Percentiles rank a stretch among this genome's conserved stretches.
These are phyloP conservation scores for Nothoprocta pentlandii DNA, from an alignment of 2,113 vertebrate species.

Conservation along the genomic window DNA sequence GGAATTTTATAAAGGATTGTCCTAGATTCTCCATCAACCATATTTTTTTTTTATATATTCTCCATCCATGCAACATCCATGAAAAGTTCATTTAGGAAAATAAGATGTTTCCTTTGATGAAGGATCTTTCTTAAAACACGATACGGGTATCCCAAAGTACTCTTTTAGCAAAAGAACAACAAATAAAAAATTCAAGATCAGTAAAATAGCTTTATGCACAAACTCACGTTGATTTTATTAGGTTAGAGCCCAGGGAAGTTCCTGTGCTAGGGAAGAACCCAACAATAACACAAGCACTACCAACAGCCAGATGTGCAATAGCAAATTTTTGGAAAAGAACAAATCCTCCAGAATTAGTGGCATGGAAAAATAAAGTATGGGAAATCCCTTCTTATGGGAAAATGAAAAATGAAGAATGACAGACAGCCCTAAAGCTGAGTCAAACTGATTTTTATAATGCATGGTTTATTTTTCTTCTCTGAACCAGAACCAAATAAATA, in stretches of 20 bases:
- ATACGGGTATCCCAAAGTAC: not conserved
- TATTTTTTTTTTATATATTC: not conserved
- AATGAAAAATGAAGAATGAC: not conserved
- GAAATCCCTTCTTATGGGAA: not conserved
- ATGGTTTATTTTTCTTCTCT: not conserved
- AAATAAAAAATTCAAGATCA: not conserved
- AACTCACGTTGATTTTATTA: not conserved
- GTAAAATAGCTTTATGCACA: not conserved
- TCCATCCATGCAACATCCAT: not conserved
- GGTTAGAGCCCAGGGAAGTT: slow-evolving; percentile 2
- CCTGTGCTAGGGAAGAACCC: not conserved
- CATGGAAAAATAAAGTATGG: not conserved
- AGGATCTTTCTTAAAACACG: not conserved
- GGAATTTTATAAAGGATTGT: not conserved
- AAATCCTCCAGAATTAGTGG: not conserved
- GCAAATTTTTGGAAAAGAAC: not conserved
- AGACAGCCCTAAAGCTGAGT: not conserved
- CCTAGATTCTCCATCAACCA: too few species aligned
- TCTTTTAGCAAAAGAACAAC: not conserved
- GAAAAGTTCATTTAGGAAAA: not conserved
- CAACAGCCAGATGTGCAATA: not conserved
- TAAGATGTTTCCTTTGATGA: not conserved
- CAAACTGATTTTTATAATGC: not conserved
- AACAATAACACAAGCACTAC: not conserved
- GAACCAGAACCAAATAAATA: not conserved